Base-by-base conservation (phyloP, 2,888 invertebrate species). In the Stenchaetothrips biformis region DNA sequence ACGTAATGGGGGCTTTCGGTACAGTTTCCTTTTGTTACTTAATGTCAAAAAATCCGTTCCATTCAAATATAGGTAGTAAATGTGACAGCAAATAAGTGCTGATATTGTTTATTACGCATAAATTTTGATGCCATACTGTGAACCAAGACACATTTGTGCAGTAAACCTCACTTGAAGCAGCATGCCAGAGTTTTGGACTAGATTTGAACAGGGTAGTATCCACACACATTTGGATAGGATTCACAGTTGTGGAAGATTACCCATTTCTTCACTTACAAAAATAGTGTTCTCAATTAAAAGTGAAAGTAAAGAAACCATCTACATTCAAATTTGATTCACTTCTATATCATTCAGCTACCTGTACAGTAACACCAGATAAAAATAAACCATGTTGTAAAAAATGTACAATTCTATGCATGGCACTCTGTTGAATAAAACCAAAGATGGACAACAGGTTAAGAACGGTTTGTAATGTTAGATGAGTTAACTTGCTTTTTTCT, bases 111-210 rank as follows among this genome's bases (percentile, higher is more conserved):
- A 74, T 74, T 74, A 1, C 11, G 6, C 67, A 21, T 21, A 74
- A 21, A 11, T 74, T 74, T 74, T 25, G 37, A 37, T 37, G 25
- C 18, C 18, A 59, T 18, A 59, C 18, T 59, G 16, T 18, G 59
- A 59, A 59, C 16, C 59, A 59, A 13, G 67, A 74, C 67, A 74
- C 67, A 21, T 25, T 74, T 74, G 67, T 74, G 67, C 67, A 25
- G 67, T 74, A 25, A 74, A 25, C 67, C 25, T 74, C 11, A 37
- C 37, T 37, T 21, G 21, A 21, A 21, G 67, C 25, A 74, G 25
- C 18, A 74, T 21, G 67, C 67, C 67, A 74, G 67, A 74, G 67
- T 11, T 8, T 74, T 4, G 25, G 67, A 74, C 67, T 74, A 74
- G 67, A 74, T 74, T 74, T 74, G 25, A 74, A 74, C 67, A 25